These are phyloP conservation scores for Mnemiopsis leidyi DNA, from an alignment of 37 sponge, comb jelly and placozoan genomes.

Conservation along the genomic window DNA sequence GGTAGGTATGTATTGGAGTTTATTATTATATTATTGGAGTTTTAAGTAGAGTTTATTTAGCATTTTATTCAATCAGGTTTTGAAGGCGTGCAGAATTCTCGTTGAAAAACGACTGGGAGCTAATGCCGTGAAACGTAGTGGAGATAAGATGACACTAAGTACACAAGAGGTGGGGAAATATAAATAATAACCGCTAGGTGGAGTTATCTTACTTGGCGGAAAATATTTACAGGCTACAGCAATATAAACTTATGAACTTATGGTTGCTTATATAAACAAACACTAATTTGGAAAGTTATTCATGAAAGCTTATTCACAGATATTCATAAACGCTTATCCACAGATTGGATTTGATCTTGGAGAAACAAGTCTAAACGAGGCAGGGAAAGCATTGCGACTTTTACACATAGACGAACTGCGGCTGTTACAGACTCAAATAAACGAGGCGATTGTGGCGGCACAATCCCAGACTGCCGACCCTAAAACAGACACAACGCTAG, in stretches of 20 bases:
- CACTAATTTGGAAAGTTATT: no score
- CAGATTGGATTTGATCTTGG: constrained; percentile 84
- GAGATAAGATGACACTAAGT: constrained; percentile 37
- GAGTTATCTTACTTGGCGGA: no score
- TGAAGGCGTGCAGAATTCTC: constrained; percentile 74
- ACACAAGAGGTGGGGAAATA: not conserved
- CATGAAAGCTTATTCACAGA: no score
- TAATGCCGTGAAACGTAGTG: not conserved
- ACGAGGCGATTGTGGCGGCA: constrained; percentile 85
- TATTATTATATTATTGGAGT: no score
- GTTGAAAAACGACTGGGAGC: constrained; percentile 70
- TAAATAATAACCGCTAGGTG: no score
- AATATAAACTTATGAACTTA: no score
- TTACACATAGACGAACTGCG: constrained; percentile 88
- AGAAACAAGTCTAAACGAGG: constrained; percentile 79
- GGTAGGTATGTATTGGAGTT: no score
- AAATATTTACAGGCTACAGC: no score
- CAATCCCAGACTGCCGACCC: constrained; percentile 93
- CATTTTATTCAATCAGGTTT: constrained; percentile 66
- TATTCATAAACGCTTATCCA: no score
- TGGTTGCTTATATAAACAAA: no score
- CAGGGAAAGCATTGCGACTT: constrained; percentile 86
- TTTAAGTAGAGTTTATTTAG: no score
- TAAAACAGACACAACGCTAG: constrained; percentile 86
- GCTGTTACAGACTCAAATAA: constrained; percentile 84